Percentiles rank a stretch among this genome's conserved stretches.
phyloP scores from a whole-genome alignment of 2,888 invertebrate genomes.

The Caenorhabditis uteleia region DNA sequence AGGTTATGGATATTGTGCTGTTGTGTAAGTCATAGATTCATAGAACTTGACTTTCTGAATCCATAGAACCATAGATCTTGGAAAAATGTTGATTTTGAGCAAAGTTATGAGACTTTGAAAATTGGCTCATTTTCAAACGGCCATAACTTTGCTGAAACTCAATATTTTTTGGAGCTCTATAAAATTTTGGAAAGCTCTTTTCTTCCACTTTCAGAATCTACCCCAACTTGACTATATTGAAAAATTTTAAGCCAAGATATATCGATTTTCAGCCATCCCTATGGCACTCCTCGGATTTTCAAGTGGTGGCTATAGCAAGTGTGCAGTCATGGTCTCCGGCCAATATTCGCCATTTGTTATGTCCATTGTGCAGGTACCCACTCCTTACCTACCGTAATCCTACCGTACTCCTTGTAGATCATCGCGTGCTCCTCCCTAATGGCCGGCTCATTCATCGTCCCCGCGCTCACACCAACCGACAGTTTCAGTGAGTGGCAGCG shows the following conservation, averaged over 20 bases:
- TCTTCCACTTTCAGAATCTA: background rate
- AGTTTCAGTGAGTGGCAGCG: constrained; percentile 46
- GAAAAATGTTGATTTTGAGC: no score
- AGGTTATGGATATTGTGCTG: constrained; percentile 39
- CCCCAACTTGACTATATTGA: background rate
- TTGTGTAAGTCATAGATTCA: constrained; percentile 27
- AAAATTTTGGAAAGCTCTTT: background rate
- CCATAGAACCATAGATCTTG: no score
- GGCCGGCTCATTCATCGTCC: constrained; percentile 55
- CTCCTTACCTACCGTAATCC: background rate
- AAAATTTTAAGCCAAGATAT: background rate
- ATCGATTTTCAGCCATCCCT: constrained; percentile 39
- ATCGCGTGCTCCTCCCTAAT: constrained; percentile 49
- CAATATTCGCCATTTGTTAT: constrained; percentile 58
- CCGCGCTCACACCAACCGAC: constrained; percentile 46
- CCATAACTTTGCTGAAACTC: no score
- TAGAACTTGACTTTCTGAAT: no score
- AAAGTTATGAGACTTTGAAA: no score
- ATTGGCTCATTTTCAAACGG: no score
- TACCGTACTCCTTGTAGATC: constrained; percentile 30
- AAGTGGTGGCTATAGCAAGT: constrained; percentile 57
- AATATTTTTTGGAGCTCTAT: no score
- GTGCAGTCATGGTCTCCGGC: constrained; percentile 53
- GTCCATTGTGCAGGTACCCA: constrained; percentile 51
- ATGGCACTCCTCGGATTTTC: constrained; percentile 58